These are phyloP conservation scores for Anguilla japonica DNA, from an alignment of 2,113 vertebrate genomes.

Conservation along the genomic window DNA sequence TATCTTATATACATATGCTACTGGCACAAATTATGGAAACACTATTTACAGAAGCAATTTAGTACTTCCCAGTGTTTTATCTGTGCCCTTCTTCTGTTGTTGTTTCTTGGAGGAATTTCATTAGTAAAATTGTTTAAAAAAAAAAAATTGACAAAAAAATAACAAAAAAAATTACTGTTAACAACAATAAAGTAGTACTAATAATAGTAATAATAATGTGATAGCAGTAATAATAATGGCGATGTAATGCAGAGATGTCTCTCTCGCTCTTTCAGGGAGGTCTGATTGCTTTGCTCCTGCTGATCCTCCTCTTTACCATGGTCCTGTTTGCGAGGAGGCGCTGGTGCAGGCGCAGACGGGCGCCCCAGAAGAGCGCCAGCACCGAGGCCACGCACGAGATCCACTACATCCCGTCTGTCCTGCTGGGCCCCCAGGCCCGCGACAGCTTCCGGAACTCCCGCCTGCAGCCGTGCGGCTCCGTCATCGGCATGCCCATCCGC, in stretches of 20 bases:
- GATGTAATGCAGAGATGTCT: background rate
- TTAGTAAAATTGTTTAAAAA: too few relatives aligned
- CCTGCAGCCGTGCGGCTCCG: constrained; percentile 84
- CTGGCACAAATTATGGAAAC: too few relatives aligned
- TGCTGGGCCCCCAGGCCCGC: constrained; percentile 87
- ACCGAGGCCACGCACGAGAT: constrained; percentile 97
- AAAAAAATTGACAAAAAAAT: too few relatives aligned
- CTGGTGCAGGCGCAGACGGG: constrained; percentile 88
- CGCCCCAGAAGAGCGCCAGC: constrained; percentile 95
- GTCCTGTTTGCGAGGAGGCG: constrained; percentile 89
- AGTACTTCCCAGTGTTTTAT: too few relatives aligned
- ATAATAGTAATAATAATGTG: too few relatives aligned
- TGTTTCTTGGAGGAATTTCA: too few relatives aligned
- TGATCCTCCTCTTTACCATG: constrained; percentile 90
- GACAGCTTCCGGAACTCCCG: constrained; percentile 84
- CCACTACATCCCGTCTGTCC: constrained; percentile 95
- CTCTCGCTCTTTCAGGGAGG: constrained; percentile 76
- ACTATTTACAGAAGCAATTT: too few relatives aligned
- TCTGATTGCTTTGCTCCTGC: constrained; percentile 88
- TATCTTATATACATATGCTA: too few relatives aligned
- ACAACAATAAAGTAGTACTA: too few relatives aligned
- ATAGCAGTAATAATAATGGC: too few relatives aligned
- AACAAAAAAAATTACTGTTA: too few relatives aligned
- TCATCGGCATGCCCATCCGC: constrained; percentile 90
- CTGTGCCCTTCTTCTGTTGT: too few relatives aligned